A percentile compares a stretch with the other conserved stretches of the same genome.
Conservation (phyloP, 2,113 vertebrate genomes). For the Climacteris rufus region DNA sequence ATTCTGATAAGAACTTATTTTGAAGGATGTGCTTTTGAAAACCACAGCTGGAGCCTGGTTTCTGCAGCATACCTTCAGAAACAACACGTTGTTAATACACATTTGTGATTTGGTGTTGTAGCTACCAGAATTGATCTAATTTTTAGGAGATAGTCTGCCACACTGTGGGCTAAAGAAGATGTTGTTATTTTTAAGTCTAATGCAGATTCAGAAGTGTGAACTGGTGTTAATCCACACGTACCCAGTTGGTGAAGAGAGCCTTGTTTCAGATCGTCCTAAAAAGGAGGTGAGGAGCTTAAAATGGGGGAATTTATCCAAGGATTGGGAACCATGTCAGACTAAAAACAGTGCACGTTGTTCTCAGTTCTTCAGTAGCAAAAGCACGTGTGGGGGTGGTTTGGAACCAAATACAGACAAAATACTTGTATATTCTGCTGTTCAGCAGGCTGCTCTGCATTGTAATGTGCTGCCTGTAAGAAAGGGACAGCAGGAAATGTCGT, state of each 20-base stretch:
- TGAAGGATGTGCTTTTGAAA: not conserved
- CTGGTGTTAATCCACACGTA: conserved; percentile 94
- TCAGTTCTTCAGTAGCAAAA: not conserved
- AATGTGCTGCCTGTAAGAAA: not conserved
- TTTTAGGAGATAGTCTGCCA: not conserved
- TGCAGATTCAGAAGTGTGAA: conserved; percentile 98
- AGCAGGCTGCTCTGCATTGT: not conserved
- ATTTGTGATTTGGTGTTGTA: not conserved
- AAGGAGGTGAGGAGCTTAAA: conserved; percentile 83
- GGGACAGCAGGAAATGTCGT: not conserved
- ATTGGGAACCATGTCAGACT: not conserved
- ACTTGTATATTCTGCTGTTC: not conserved
- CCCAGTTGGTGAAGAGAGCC: conserved; percentile 92
- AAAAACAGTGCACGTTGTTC: not conserved
- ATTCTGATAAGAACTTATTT: not conserved
- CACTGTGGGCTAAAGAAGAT: not conserved
- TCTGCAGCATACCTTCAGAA: not conserved
- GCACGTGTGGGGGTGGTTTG: not conserved
- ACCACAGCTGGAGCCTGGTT: not conserved
- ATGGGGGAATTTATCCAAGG: not conserved
- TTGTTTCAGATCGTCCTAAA: conserved; percentile 93
- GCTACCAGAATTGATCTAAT: not conserved
- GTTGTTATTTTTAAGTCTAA: conserved; percentile 77
- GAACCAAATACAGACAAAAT: not conserved
- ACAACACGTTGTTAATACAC: not conserved